Base-by-base conservation (phyloP, 2,113 vertebrate genomes). In the Chlamydotis undulata region DNA sequence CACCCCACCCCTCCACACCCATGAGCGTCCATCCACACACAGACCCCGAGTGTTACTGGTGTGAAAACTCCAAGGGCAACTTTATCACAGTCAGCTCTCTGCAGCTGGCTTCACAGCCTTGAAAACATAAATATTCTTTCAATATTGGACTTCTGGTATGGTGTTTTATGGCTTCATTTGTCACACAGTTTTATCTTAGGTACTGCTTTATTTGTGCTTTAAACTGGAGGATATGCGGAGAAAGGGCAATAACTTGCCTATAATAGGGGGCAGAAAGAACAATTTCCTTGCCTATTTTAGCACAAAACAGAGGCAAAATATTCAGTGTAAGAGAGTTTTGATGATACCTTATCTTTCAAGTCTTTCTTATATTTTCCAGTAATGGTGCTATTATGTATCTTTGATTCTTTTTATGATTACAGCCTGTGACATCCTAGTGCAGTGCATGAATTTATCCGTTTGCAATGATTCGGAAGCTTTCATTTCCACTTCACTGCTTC, bases 151-250 rank as follows among this genome's bases (percentile, higher is more conserved):
- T 92, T 92, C 12, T 55, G 28, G 19, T 92, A n/a, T 39, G 19
- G 35, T 73, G 59, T 80, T 97, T 87, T 96, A 93, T 94, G 88
- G 86, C 94, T 95, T 94, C 95, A 89, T 97, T 95, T 96, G 87
- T 97, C 97, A 90, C 67, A 26, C 8, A 78, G 45, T 85, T 95
- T 88, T 92, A 67, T 94, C 67, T 84, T 50, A 86, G 80, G 70
- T 92, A 78, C 90, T 93, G 82, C n/a, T 78, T 88, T 95, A 81
- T 92, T 90, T 95, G 94, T 94, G 89, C 91, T 93, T 95, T 93
- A 93, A 97, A 92, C 74, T 13, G 6, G 87, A 87, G 41, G 37
- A 67, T 47, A 60, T 63, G 53, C 53, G 53, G 71, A 91, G 68
- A 47, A 77, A 90, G 78, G 78, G 70, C 70, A 77, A 94, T 73